phyloP scores from a whole-genome alignment of 1,140 invertebrate species.

The Pseudomyrmex sp. region DNA sequence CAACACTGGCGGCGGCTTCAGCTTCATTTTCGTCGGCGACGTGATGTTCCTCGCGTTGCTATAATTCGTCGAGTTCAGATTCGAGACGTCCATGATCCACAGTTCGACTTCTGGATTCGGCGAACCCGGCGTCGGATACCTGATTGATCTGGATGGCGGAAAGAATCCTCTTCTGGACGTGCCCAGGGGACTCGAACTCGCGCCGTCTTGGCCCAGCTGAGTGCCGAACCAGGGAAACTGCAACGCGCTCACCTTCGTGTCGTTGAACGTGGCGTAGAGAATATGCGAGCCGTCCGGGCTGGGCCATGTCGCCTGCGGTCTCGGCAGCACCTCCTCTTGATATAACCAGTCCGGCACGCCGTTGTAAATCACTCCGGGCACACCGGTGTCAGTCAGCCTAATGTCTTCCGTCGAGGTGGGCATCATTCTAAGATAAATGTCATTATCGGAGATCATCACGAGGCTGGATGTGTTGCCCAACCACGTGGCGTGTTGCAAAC shows the following conservation, averaged over 20 bases:
- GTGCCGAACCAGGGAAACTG: conserved; percentile 91
- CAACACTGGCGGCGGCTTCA: conserved; percentile 89
- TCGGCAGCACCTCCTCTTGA: conserved; percentile 93
- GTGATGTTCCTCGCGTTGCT: conserved; percentile 66
- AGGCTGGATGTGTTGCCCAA: conserved; percentile 90
- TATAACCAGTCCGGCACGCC: conserved; percentile 97
- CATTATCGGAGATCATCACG: conserved; percentile 92
- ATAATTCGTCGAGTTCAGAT: conserved; percentile 79
- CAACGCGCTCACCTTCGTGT: conserved; percentile 86
- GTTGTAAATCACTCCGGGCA: conserved; percentile 92
- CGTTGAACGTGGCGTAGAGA: conserved; percentile 95
- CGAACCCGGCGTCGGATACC: conserved; percentile 94
- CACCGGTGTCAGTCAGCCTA: conserved; percentile 91
- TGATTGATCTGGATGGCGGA: conserved; percentile 90
- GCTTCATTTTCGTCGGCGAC: conserved; percentile 86
- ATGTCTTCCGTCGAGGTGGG: conserved; percentile 88
- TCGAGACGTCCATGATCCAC: conserved; percentile 92
- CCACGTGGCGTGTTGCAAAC: conserved; percentile 92
- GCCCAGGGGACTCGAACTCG: conserved; percentile 66
- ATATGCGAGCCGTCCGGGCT: conserved; percentile 92
- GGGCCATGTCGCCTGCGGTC: conserved; percentile 93
- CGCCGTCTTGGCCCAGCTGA: conserved; percentile 77
- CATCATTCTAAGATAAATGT: conserved; percentile 92
- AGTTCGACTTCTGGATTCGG: conserved; percentile 92
- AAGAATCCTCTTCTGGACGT: conserved; percentile 84